Conservation (phyloP, 2,797 vertebrate genomes). For the Myotis myotis region DNA sequence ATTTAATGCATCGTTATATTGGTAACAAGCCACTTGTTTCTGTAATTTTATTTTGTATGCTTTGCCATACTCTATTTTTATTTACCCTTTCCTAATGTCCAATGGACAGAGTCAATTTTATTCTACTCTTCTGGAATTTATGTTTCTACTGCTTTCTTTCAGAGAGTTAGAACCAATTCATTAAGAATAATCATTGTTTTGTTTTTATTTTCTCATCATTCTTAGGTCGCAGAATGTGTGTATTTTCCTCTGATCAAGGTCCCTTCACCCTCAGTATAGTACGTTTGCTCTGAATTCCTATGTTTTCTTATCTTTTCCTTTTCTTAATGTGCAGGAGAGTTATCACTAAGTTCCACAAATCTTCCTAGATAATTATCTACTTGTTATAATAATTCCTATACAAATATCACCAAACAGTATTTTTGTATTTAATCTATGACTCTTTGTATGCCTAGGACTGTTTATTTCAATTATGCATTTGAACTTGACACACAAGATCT, state of each 20-base stretch:
- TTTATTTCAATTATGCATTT: not conserved
- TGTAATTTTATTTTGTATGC: not conserved
- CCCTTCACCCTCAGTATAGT: not conserved
- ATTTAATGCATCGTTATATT: not conserved
- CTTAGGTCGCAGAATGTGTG: not conserved
- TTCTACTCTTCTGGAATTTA: not conserved
- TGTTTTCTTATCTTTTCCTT: not conserved
- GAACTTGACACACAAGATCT: not conserved
- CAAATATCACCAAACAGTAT: not conserved
- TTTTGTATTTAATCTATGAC: not conserved
- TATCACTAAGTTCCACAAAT: not conserved
- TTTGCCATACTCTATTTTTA: not conserved
- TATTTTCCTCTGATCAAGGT: not conserved
- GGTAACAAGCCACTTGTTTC: not conserved
- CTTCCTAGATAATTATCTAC: not conserved
- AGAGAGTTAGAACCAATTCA: not conserved
- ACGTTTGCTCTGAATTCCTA: not conserved
- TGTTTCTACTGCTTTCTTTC: not conserved
- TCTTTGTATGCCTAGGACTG: not conserved
- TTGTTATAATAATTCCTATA: not conserved
- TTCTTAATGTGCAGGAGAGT: not conserved
- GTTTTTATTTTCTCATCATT: not conserved
- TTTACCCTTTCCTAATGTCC: not conserved
- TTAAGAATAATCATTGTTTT: not conserved
- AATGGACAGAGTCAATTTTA: not conserved